Evolutionary conservation across 2,797 vertebrate species (phyloP).

Genomic region (Hemibagrus guttatus): DNA sequence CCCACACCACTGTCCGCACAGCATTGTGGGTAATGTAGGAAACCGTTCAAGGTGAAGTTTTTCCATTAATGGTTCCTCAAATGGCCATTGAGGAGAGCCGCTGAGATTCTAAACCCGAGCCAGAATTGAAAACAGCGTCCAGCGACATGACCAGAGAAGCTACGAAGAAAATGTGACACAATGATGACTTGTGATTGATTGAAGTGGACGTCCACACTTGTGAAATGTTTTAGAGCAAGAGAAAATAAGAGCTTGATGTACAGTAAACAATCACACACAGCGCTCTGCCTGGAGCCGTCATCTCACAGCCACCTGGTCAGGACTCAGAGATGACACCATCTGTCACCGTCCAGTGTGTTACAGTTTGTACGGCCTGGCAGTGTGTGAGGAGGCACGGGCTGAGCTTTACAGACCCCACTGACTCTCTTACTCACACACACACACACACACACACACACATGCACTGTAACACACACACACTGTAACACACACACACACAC

Average conservation of each 20-base stretch:
- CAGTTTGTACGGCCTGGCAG: conserved; percentile 30
- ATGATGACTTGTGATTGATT: neutral
- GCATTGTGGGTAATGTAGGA: neutral
- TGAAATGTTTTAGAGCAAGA: conserved; percentile 4
- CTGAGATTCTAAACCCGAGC: too few species aligned
- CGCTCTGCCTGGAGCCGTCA: conserved; percentile 25
- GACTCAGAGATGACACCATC: conserved; percentile 53
- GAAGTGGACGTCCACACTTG: neutral
- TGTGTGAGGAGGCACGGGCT: conserved; percentile 43
- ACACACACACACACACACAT: neutral
- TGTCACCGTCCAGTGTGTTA: conserved; percentile 50
- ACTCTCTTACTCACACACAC: neutral
- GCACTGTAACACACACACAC: too few species aligned
- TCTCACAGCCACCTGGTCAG: conserved; percentile 46
- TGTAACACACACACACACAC: too few species aligned
- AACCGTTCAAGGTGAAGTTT: neutral
- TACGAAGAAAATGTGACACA: neutral
- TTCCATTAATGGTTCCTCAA: neutral
- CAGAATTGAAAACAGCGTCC: neutral
- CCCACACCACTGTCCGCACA: neutral
- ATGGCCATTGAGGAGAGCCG: neutral
- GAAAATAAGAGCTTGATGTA: conserved; percentile 13
- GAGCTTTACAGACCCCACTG: conserved; percentile 44
- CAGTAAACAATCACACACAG: conserved; percentile 22
- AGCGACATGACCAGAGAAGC: neutral